phyloP scores from a whole-genome alignment of 2,888 invertebrate genomes.

The Drosophila melanocephala region DNA sequence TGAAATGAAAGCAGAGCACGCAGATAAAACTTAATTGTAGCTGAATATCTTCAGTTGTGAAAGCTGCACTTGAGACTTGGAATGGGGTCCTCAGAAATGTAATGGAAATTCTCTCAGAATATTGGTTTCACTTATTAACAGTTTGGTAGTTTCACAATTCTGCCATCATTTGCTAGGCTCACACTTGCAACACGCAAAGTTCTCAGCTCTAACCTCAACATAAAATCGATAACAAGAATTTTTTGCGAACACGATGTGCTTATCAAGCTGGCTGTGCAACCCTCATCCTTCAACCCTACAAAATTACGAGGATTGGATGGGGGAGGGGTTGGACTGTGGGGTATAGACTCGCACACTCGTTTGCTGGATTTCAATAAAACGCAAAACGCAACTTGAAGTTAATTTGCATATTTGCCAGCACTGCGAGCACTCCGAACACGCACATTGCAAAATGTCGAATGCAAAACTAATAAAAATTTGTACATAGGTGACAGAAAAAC shows the following conservation, averaged over 20 bases:
- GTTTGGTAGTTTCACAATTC: not conserved
- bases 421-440: constrained; percentile 42
- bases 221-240: constrained; percentile 66
- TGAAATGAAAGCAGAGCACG: constrained; percentile 44
- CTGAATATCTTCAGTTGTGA: constrained; percentile 7
- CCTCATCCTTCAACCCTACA: constrained; percentile 51
- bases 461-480: constrained; percentile 74
- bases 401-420: constrained; percentile 73
- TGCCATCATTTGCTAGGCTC: not conserved
- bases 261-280: constrained; percentile 59
- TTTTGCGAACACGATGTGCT: constrained; percentile 60
- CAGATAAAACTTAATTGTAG: constrained; percentile 39
- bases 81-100: not conserved
- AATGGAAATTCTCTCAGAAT: constrained; percentile 15
- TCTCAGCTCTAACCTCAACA: constrained; percentile 23
- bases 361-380: constrained; percentile 62
- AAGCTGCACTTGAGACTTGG: not conserved
- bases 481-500: constrained; percentile 64
- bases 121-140: not conserved
- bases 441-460: constrained; percentile 57
- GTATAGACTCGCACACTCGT: constrained; percentile 14
- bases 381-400: constrained; percentile 72
- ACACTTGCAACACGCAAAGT: constrained; percentile 26
- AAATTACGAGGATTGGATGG: not conserved
- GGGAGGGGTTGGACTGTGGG: constrained; percentile 2